Evolutionary conservation across 2,797 vertebrate species (phyloP), one percentile per base, ranked within the genome.

Genomic region (Odontamblyopus rebecca): DNA sequence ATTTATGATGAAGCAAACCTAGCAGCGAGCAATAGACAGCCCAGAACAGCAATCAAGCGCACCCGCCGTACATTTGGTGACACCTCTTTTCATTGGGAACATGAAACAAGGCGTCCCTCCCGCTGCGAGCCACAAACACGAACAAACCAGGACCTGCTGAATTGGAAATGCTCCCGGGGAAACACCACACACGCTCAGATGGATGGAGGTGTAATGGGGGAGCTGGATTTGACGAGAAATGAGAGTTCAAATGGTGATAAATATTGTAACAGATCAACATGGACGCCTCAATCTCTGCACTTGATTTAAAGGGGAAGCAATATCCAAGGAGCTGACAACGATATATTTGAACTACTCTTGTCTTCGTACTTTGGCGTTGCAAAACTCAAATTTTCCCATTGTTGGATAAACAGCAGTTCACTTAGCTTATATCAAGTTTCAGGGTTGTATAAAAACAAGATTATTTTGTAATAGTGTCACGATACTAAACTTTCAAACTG

Each of bases 1-100:
- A 92, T 92, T 93, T 92, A 91, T 92, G 86, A 91, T 77, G 85
- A 91, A 83, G 84, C 82, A 71, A 86, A 88, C 81, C 72, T 48
- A 63, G 81, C 75, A 77, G 84, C 86, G 76, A 88, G 85, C 86
- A 86, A 92, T 78, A 90, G 84, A 82, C 83, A 77, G 79, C 81
- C 44, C 66, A 79, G 80, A 67, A 44, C 82, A 81, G 87, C 85
- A 86, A 90, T 90, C 87, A 88, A 85, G 87, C 77, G 65, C 30
- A 44, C 73, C 76, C 83, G 75, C 75, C 1, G 41, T 72, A 76
- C 75, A 67, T 88, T 90, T 80, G 87, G 88, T 69, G 76, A 89
- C 85, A 86, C 77, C 77, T 80, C 78, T 84, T 84, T 90, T 90
- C 76, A 89, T 86, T 89, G 83, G 74, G 76, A 71, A 84, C 80